Conservation (phyloP, 2,888 invertebrate genomes). For the Plagiodera versicolora region DNA sequence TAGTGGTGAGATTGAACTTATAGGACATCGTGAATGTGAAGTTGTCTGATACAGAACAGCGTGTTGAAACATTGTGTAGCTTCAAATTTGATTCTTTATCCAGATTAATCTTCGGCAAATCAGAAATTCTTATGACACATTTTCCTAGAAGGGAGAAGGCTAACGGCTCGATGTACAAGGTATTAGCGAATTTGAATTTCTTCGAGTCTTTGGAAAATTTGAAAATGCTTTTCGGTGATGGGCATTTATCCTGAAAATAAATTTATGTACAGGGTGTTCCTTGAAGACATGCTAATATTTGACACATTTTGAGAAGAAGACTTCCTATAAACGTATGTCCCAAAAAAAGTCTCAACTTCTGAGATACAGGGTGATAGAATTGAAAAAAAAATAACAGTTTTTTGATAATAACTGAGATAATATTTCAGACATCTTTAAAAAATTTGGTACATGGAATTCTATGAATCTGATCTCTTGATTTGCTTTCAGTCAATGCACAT, state of each 20-base stretch:
- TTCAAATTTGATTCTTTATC: conserved; percentile 9
- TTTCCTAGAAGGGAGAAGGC: conserved; percentile 31
- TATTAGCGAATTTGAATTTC: conserved; percentile 14
- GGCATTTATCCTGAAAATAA: conserved; percentile 26
- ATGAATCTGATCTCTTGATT: no score
- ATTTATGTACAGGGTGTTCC: no score
- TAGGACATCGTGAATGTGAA: conserved; percentile 25
- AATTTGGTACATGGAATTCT: no score
- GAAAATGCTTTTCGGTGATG: conserved; percentile 35
- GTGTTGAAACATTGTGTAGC: conserved; percentile 24
- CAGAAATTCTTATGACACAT: conserved; percentile 25
- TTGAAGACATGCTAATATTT: no score
- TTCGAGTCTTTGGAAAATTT: conserved; percentile 20
- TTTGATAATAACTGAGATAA: no score
- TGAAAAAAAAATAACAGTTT: no score
- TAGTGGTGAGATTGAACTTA: conserved; percentile 27
- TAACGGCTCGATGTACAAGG: conserved; percentile 24
- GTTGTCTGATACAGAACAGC: conserved; percentile 22
- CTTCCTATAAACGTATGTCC: no score
- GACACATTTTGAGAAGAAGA: no score
- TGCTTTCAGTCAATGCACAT: no score
- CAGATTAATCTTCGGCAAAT: conserved; percentile 23
- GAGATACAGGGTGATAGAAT: no score
- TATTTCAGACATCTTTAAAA: no score
- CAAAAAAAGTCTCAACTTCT: no score